A percentile compares a stretch with the other conserved stretches of the same genome.
phyloP scores from a whole-genome alignment of 2,797 vertebrate species.

The Falco columbarius region DNA sequence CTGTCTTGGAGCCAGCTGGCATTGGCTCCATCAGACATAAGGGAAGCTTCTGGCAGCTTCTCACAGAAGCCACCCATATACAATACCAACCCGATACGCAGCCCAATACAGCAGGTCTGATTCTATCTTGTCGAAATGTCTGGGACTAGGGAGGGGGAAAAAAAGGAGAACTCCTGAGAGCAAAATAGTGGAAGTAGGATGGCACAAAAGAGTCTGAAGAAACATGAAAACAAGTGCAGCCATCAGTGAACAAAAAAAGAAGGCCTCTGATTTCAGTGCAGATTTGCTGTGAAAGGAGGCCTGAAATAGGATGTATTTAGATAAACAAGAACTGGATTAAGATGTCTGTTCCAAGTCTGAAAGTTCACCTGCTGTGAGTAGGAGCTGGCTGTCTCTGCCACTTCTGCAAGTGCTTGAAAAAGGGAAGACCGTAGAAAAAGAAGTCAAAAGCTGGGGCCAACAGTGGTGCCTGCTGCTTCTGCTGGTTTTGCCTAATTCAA shows the following conservation, averaged over 20 bases:
- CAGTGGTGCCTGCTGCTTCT: background rate
- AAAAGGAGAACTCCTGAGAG: background rate
- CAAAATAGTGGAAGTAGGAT: background rate
- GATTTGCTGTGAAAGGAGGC: background rate
- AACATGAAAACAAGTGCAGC: background rate
- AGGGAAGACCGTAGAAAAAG: background rate
- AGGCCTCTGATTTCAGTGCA: background rate
- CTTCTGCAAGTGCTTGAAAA: background rate
- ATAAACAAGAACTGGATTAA: slow-evolving; percentile 8
- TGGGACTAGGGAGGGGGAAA: background rate
- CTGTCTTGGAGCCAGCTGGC: no score
- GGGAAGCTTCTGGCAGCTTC: no score
- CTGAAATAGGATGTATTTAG: background rate
- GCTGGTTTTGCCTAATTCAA: background rate
- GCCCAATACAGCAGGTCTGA: background rate
- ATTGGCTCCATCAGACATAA: no score
- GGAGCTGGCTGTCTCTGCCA: background rate
- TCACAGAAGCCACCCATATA: no score
- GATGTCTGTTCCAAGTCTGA: background rate
- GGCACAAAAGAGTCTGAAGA: background rate
- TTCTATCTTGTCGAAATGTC: background rate
- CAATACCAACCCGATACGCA: no score
- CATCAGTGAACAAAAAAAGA: background rate
- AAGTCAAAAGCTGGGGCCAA: background rate
- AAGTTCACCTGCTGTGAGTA: background rate